phyloP scores from a whole-genome alignment of 2,888 invertebrate genomes.

The Dendrolimus houi region DNA sequence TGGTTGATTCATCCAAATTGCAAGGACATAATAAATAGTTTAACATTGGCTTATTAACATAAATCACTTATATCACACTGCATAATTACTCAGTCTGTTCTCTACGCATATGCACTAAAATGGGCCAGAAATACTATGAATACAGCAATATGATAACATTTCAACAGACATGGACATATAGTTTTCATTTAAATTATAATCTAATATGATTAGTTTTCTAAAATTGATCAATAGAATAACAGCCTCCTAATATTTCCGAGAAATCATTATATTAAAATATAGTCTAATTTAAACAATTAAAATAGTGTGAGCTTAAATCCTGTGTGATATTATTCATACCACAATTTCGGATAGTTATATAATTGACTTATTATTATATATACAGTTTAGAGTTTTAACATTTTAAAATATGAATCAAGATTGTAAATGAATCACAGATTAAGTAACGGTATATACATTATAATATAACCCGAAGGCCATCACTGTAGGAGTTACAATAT shows the following conservation, averaged over 20 bases:
- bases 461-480: constrained; percentile 44
- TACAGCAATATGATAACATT: too few species aligned
- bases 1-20: too few species aligned
- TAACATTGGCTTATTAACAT: too few species aligned
- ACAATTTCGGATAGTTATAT: constrained; percentile 38
- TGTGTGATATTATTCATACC: constrained; percentile 16
- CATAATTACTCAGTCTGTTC: too few species aligned
- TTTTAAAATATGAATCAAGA: constrained; percentile 46
- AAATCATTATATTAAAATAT: background rate
- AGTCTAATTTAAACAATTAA: background rate
- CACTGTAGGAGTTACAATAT: constrained; percentile 37
- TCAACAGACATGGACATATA: too few species aligned
- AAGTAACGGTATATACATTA: constrained; percentile 47
- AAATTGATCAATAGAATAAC: constrained; percentile 1
- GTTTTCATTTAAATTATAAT: too few species aligned
- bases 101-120: too few species aligned
- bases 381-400: constrained; percentile 23
- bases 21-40: too few species aligned
- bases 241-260: background rate
- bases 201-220: background rate
- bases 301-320: background rate
- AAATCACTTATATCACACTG: too few species aligned
- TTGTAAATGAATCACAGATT: constrained; percentile 69
- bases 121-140: too few species aligned
- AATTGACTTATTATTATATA: constrained; percentile 45